These are phyloP conservation scores for Nemapogon koenigi DNA, from an alignment of 2,888 invertebrate species.

Conservation along the genomic window DNA sequence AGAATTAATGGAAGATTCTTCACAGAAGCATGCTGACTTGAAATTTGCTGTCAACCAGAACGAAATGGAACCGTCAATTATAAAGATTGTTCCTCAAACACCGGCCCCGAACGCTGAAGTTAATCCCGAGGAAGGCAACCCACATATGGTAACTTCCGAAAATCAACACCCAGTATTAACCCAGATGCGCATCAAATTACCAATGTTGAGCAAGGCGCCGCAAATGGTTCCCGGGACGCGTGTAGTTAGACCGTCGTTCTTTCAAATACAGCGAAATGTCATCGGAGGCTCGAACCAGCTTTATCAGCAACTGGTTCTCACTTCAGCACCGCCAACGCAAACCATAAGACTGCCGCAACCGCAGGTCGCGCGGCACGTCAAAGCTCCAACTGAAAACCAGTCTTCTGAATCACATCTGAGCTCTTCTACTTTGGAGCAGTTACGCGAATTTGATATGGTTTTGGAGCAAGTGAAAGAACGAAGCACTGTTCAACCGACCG, in stretches of 20 bases:
- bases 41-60: constrained; percentile 27
- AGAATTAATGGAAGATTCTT: constrained; percentile 44
- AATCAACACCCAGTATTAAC: constrained; percentile 51
- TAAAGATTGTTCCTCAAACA: constrained; percentile 51
- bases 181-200: constrained; percentile 59
- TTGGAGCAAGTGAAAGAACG: constrained; percentile 81
- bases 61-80: constrained; percentile 48
- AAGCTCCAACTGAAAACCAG: constrained; percentile 30
- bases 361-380: constrained; percentile 18
- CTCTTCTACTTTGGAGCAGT: constrained; percentile 77
- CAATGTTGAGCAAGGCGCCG: constrained; percentile 58
- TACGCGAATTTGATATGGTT: constrained; percentile 82
- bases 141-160: constrained; percentile 26
- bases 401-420: constrained; percentile 69
- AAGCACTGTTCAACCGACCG: constrained; percentile 67
- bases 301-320: constrained; percentile 56
- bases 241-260: constrained; percentile 59
- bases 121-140: constrained; percentile 34
- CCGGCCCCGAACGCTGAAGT: constrained; percentile 27
- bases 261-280: constrained; percentile 69
- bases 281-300: constrained; percentile 63
- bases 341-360: constrained; percentile 43
- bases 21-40: constrained; percentile 37
- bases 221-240: constrained; percentile 64
- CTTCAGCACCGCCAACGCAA: constrained; percentile 53